Evolutionary conservation across 2,888 invertebrate genomes (phyloP), one percentile per base, ranked within the genome.

Genomic region (Parascotia fuliginaria): DNA sequence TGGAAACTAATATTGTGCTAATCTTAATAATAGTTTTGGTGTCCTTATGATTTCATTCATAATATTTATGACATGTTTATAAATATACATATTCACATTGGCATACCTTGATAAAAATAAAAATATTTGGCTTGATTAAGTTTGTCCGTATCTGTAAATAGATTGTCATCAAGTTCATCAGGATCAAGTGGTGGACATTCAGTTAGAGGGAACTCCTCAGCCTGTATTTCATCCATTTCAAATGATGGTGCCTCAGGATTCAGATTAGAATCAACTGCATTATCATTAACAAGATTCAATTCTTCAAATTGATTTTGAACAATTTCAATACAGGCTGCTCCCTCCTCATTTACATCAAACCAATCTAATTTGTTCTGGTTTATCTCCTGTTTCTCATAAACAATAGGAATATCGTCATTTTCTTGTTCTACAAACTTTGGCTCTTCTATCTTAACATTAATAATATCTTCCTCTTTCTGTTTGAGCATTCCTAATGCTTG

Each of bases 91-190:
- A n/a, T n/a, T n/a, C n/a, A n/a, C n/a, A n/a, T n/a, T n/a, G n/a
- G n/a, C 33, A 73, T 87, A 96, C 96, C 96, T 94, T 97, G 97
- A 85, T 97, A 97, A 80, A 97, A 97, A 79, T 96, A 96, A 79
- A 95, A 95, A 74, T 93, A 94, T 86, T 95, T 95, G 0, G 89
- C 83, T 58, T 84, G 85, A 67, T 89, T 90, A 41, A 84, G 79
- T 65, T 86, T 88, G 57, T 90, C 89, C 75, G 83, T 71, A 52
- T 86, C 81, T 55, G 77, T 79, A 55, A 84, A 57, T 53, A 67
- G 63, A 48, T 73, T 72, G 28, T 82, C 79, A 54, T 73, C 71
- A 41, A 59, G 42, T 39, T 67, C 59, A 48, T 78, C 70, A 42
- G 63, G 57, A 40, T 72, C 71, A 46, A 62, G 47, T 19, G 59